Evolutionary conservation across 2,113 vertebrate genomes (phyloP).

Genomic region (Bettongia penicillata): DNA sequence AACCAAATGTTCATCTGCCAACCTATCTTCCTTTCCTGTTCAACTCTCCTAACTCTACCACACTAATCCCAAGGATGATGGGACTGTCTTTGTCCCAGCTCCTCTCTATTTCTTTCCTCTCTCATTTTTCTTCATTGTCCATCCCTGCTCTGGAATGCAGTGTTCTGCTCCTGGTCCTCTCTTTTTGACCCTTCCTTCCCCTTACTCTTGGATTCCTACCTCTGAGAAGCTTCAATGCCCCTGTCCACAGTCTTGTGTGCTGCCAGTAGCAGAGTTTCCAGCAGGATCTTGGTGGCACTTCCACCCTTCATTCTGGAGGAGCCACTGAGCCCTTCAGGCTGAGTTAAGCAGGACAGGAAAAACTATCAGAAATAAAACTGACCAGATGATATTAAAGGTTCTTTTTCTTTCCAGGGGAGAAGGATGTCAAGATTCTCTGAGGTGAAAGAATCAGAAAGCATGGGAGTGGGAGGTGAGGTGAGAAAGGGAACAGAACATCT

Average conservation of each 20-base stretch:
- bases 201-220: conserved; percentile 46
- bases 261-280: conserved; percentile 85
- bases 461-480: neutral
- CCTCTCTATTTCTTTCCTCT: neutral
- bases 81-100: neutral
- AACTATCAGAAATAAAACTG: neutral
- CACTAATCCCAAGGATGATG: neutral
- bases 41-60: conserved; percentile 1
- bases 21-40: neutral
- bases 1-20: neutral
- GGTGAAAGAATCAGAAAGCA: neutral
- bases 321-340: conserved; percentile 88
- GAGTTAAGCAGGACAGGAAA: neutral
- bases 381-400: no score
- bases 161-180: neutral
- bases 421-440: neutral
- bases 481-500: neutral
- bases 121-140: neutral
- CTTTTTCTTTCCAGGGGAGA: neutral
- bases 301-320: conserved; percentile 89
- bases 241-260: conserved; percentile 81
- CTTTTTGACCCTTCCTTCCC: neutral
- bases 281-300: conserved; percentile 86
- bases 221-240: conserved; percentile 60
- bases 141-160: neutral